A percentile compares a stretch with the other conserved stretches of the same genome.
Evolutionary conservation across 2,113 vertebrate genomes (phyloP).

Genomic region (Xyrauchen texanus): DNA sequence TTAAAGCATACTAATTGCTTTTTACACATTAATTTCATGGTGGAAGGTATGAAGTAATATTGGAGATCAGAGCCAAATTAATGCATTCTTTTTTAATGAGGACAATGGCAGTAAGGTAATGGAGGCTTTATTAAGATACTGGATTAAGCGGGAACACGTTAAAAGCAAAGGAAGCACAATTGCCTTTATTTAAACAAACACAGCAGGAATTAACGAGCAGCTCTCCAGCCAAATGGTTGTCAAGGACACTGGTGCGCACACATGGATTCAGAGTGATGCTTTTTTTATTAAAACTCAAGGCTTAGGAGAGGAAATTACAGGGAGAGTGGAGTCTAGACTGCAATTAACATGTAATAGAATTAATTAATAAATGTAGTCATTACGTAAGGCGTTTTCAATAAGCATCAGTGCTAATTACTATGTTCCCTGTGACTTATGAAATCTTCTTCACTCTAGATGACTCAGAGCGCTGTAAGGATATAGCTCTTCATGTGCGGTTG

Average conservation of each 20-base stretch:
- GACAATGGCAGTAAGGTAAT: slow-evolving; percentile 7
- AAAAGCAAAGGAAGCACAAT: slow-evolving; percentile 29
- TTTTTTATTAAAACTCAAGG: slow-evolving; percentile 17
- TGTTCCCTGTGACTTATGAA: slow-evolving; percentile 35
- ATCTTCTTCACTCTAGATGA: slow-evolving; percentile 23
- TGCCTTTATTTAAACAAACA: slow-evolving; percentile 43
- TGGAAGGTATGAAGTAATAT: neutral
- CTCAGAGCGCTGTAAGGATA: neutral
- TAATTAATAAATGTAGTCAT: slow-evolving; percentile 24
- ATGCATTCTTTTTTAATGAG: slow-evolving; percentile 5
- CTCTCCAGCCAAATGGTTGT: slow-evolving; percentile 23
- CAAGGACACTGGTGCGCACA: slow-evolving; percentile 5
- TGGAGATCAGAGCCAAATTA: neutral
- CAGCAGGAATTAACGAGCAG: slow-evolving; percentile 22
- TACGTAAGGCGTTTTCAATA: slow-evolving; percentile 2
- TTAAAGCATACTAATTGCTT: neutral
- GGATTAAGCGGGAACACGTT: slow-evolving; percentile 21
- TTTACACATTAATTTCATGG: neutral
- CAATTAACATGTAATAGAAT: slow-evolving; percentile 41
- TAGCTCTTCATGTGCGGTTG: neutral
- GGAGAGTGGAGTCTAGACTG: slow-evolving; percentile 14
- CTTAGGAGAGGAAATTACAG: slow-evolving; percentile 30
- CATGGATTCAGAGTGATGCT: slow-evolving; percentile 9
- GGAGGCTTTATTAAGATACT: slow-evolving; percentile 28
- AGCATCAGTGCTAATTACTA: slow-evolving; percentile 36